Evolutionary conservation across 2,113 vertebrate species (phyloP), one percentile per base, ranked within the genome.

Genomic region (Melozone crissalis): DNA sequence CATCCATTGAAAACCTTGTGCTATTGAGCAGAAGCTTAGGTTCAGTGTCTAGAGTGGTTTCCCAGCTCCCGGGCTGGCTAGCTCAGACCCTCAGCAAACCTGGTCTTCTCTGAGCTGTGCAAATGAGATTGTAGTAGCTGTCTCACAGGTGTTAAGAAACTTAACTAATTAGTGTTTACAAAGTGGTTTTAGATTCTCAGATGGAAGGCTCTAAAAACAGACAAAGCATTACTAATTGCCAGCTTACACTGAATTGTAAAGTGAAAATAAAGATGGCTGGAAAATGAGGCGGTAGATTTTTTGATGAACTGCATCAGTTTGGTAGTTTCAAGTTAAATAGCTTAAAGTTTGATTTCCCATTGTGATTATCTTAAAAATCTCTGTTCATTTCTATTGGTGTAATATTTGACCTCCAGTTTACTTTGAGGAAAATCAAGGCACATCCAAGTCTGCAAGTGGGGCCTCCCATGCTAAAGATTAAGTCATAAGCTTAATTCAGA

Each of bases 101-200:
- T 41, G 33, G n/a, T 85, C 47, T 79, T 67, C 43, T 43, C 37
- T 0, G 2, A 57, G 73, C 84, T 79, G 95, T 71, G 63, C 67
- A 71, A 93, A 93, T 67, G 72, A 83, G 87, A 86, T 75, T 89
- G 87, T 55, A 62, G n/a, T 74, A 72, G 78, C 67, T 83, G 65
- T 93, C 72, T 86, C 58, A 22, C 67, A 91, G 72, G 71, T 90
- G 51, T 85, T 91, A 91, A 93, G 90, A 86, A 92, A 87, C 76
- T 94, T 93, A 89, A 79, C 93, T 89, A 83, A 46, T 46, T 46
- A 46, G 44, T 46, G 44, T 46, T 46, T 46, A 46, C 44, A 46
- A 46, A 46, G 44, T 46, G 44, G 44, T 46, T 46, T 81, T 79
- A 94, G 84, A 86, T 86, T 85, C 84, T 89, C 72, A 54, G 80